phyloP scores from a whole-genome alignment of 2,888 invertebrate species.

The Helobdella robusta region DNA sequence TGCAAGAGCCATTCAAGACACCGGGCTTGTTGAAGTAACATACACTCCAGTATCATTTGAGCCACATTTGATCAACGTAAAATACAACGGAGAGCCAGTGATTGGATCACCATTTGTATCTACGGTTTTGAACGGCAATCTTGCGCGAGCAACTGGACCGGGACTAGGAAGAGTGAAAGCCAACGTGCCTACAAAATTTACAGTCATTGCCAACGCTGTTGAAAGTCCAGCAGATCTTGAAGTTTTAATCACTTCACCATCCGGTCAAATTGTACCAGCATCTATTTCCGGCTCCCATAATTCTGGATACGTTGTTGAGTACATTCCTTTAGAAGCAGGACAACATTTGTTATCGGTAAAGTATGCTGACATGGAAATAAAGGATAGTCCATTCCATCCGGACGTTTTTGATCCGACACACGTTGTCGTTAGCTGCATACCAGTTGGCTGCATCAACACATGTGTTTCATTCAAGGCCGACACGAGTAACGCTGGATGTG shows the following conservation, averaged over 20 bases:
- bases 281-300: slow-evolving; percentile 25
- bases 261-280: slow-evolving; percentile 28
- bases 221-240: slow-evolving; percentile 52
- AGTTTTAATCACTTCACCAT: slow-evolving; percentile 50
- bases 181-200: slow-evolving; percentile 49
- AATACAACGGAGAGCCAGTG: slow-evolving; percentile 87
- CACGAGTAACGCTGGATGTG: slow-evolving; percentile 32
- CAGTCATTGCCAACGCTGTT: slow-evolving; percentile 50
- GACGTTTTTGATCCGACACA: slow-evolving; percentile 65
- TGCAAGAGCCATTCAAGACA: slow-evolving; percentile 19
- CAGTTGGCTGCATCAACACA: slow-evolving; percentile 19
- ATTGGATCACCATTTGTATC: slow-evolving; percentile 53
- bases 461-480: slow-evolving; percentile 29
- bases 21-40: slow-evolving; percentile 76
- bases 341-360: slow-evolving; percentile 30
- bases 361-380: slow-evolving; percentile 34
- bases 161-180: slow-evolving; percentile 50
- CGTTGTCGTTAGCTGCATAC: slow-evolving; percentile 43
- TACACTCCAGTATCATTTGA: slow-evolving; percentile 92
- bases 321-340: slow-evolving; percentile 33
- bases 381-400: slow-evolving; percentile 74
- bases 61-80: slow-evolving; percentile 79
- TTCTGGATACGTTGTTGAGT: slow-evolving; percentile 32
- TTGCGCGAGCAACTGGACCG: slow-evolving; percentile 42
- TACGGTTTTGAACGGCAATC: slow-evolving; percentile 38